Conservation (phyloP, 2,888 invertebrate species). For the Tetanocera ferruginea region DNA sequence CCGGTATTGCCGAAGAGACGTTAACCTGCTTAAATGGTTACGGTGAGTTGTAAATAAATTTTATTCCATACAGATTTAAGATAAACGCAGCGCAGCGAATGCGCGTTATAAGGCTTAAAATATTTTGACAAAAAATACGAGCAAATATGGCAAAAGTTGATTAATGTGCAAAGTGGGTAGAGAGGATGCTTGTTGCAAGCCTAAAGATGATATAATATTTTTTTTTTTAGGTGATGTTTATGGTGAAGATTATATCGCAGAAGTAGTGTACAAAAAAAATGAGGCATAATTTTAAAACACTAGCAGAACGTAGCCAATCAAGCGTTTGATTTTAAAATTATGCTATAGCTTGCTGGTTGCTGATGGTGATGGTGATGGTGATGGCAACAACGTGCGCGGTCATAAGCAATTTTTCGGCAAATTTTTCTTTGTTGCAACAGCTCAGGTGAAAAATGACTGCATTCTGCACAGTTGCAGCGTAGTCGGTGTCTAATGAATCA, state of each 20-base stretch:
- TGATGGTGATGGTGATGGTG: constrained; percentile 49
- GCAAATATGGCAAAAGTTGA: too few species aligned
- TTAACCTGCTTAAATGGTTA: constrained; percentile 70
- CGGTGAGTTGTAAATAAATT: constrained; percentile 61
- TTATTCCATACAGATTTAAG: neutral
- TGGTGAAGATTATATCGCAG: neutral
- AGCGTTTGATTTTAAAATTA: constrained; percentile 16
- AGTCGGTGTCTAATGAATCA: constrained; percentile 47
- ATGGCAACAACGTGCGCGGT: constrained; percentile 46
- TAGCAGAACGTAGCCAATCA: neutral
- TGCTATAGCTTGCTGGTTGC: constrained; percentile 50
- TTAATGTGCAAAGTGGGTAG: too few species aligned
- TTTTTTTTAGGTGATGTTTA: neutral
- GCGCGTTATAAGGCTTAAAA: too few species aligned
- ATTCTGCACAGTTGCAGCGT: neutral
- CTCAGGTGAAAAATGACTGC: neutral
- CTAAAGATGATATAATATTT: neutral
- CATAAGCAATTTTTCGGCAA: constrained; percentile 40
- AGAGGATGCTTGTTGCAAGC: too few species aligned
- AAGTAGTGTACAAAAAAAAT: neutral
- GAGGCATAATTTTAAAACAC: neutral
- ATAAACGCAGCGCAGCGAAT: neutral
- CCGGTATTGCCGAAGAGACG: constrained; percentile 74
- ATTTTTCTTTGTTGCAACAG: constrained; percentile 31
- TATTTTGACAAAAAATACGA: too few species aligned